Evolutionary conservation across 1,140 invertebrate genomes (phyloP), one percentile per base, ranked within the genome.

Genomic region (Drosophila tsacasi): DNA sequence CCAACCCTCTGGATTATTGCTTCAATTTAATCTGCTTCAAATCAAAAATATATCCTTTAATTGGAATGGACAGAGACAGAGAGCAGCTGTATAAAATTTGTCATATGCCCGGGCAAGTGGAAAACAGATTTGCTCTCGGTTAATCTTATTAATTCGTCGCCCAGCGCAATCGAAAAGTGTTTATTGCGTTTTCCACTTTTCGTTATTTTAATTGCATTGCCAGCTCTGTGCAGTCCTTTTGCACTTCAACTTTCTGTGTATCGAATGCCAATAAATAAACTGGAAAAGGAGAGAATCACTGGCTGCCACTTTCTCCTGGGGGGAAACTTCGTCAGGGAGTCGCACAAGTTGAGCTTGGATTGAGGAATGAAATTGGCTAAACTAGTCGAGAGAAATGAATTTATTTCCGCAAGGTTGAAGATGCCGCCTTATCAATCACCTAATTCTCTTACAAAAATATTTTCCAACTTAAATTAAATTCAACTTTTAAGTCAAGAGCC

Each of bases 161-260:
- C 19, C 59, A 60, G 59, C 62, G 58, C 68, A 81, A 83, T 78
- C 54, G 80, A 71, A 23, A 50, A 78, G 78, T 87, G 66, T 84
- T 89, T 86, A 85, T 80, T 85, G 79, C 65, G 75, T 86, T 86
- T 71, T 61, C 46, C 72, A 50, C 49, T 46, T 47, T 71, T 64
- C 55, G 84, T 60, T 83, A 77, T 77, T 83, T 84, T 85, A 85
- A 81, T 84, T 84, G 78, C 81, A 81, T 84, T 83, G 47, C 61
- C 62, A 58, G 44, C 17, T 46, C 49, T 19, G 30, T 32, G 30
- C 12, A 23, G 6, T 25, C 21, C 23, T 30, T 63, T 60, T 30
- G 23, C 76, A 55, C 37, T 62, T 42, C 21, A 76, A 76, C 23
- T 37, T 76, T n/a, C 59, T 23, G 15, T 40, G 40, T 19, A 76